Base-by-base conservation (phyloP, 1,140 invertebrate species). In the Euura saliciscinereae region DNA sequence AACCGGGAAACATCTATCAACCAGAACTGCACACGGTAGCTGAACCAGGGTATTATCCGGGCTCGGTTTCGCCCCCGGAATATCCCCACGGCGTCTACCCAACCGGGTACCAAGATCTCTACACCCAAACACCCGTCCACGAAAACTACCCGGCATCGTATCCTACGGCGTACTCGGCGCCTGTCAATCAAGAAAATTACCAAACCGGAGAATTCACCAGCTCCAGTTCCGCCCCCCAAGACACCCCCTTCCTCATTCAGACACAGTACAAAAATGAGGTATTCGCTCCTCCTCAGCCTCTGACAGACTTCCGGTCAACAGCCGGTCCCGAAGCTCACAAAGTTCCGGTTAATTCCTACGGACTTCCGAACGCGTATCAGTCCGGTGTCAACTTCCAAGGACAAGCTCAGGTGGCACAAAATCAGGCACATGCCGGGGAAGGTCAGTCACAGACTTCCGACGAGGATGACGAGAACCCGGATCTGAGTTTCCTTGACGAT, bases 401-500 rank as follows among this genome's bases (percentile, higher is more conserved):
- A 6, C 51, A 59, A 59, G 13, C 13, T 8, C 51, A 59, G 51
- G 13, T 59, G 51, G 51, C 8, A 6, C 51, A 59, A 59, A 59
- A 11, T 8, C 51, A 59, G 51, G 13, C 13, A n/a, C 59, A 71
- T 4, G 68, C 67, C 6, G 68, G 68, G 13, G 3, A 71, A 7
- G 69, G 68, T 6, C 51, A 59, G 51, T n/a, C 51, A 8, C 51
- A 59, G 51, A 11, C 51, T 3, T 3, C 13, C 8, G 51, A 59
- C 3, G 51, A 6, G 13, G 28, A 28, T 28, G 28, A 28, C 28
- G 51, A 59, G 44, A 67, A 67, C 8, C 66, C 42, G n/a, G 65
- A 68, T 65, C 69, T 71, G 44, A 66, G 73, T 45, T 68, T 71
- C 65, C 65, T 74, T 4, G 73, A 74, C 64, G 45, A 71, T 43